phyloP scores from a whole-genome alignment of 2,888 invertebrate genomes.

The Drosophila limbata region DNA sequence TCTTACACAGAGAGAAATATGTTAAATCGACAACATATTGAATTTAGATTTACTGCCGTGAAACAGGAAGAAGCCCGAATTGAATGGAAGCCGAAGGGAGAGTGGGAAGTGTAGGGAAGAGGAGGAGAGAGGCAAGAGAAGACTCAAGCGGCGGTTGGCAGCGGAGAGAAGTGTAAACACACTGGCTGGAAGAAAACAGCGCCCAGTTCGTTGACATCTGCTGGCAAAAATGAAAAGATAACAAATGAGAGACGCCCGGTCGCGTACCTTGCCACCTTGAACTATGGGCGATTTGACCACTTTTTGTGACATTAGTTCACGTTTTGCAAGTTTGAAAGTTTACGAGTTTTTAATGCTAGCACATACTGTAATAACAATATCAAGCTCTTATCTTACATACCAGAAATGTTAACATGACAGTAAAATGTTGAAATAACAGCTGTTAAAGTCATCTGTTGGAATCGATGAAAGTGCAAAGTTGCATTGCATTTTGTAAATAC shows the following conservation, averaged over 20 bases:
- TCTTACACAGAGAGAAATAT: slow-evolving; percentile 46
- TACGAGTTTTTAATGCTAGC: no score
- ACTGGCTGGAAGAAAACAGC: slow-evolving; percentile 25
- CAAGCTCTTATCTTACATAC: no score
- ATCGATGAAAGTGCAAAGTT: no score
- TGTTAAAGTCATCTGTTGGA: no score
- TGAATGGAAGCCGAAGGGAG: not conserved
- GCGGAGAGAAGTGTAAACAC: slow-evolving; percentile 41
- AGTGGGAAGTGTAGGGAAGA: not conserved
- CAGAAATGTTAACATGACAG: no score
- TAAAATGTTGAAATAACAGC: no score
- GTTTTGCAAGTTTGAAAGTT: no score
- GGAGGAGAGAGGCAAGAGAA: not conserved
- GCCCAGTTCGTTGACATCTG: slow-evolving; percentile 57
- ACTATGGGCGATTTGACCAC: no score
- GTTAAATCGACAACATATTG: slow-evolving; percentile 78
- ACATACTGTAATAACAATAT: no score
- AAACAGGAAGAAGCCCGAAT: slow-evolving; percentile 27
- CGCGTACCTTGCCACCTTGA: slow-evolving; percentile 7
- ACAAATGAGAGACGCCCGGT: slow-evolving; percentile 40
- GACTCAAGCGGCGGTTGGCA: not conserved
- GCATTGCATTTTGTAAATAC: no score
- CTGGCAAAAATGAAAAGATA: slow-evolving; percentile 51
- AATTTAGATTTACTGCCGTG: slow-evolving; percentile 71
- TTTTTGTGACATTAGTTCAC: no score